Conservation (phyloP, 2,888 invertebrate species). For the Cordilura impudica region DNA sequence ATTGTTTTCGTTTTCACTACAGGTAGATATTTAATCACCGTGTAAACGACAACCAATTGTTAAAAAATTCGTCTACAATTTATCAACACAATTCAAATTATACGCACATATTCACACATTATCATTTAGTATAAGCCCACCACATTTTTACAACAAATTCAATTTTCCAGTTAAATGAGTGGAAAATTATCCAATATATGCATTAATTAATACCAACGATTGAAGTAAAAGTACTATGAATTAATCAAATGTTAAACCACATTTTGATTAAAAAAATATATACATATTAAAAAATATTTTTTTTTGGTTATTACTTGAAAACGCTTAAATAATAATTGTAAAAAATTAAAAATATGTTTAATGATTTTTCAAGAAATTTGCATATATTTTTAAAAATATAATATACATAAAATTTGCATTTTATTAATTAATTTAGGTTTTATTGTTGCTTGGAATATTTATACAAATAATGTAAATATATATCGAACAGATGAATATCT, state of each 20-base stretch:
- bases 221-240: constrained; percentile 41
- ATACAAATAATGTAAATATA: not conserved
- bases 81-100: constrained; percentile 35
- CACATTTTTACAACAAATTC: constrained; percentile 61
- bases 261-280: not conserved
- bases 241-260: constrained; percentile 46
- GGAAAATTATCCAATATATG: constrained; percentile 68
- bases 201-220: constrained; percentile 58
- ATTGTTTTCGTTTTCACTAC: constrained; percentile 8
- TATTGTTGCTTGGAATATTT: not conserved
- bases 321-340: not conserved
- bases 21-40: constrained; percentile 49
- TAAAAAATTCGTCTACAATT: constrained; percentile 22
- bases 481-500: too few relatives aligned
- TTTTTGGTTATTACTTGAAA: not conserved
- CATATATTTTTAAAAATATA: constrained; percentile 22
- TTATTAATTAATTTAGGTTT: not conserved
- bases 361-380: constrained; percentile 48
- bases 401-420: constrained; percentile 27
- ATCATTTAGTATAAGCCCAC: constrained; percentile 11
- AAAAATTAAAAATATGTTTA: constrained; percentile 25
- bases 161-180: constrained; percentile 70
- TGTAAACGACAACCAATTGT: constrained; percentile 55
- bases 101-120: not conserved
- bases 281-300: constrained; percentile 20